A percentile compares a stretch with the other conserved stretches of the same genome.
phyloP scores from a whole-genome alignment of 1,140 invertebrate species.

The Goniozus legneri region DNA sequence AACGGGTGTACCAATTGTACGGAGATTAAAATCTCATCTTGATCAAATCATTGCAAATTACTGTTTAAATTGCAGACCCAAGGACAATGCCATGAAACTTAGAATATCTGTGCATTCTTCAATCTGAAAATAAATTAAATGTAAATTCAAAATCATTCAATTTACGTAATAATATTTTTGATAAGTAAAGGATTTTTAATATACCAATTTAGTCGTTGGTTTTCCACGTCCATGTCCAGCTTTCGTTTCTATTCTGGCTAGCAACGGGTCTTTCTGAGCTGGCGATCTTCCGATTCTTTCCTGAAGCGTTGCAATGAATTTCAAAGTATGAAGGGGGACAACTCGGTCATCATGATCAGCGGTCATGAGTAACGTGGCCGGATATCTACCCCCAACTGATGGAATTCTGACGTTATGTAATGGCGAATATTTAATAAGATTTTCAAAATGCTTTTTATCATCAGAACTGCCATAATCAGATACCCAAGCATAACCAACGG shows the following conservation, averaged over 20 bases:
- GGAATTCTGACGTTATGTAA: conserved; percentile 87
- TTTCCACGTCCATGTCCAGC: conserved; percentile 95
- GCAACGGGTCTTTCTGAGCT: conserved; percentile 80
- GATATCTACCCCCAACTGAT: conserved; percentile 70
- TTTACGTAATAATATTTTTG: conserved; percentile 9
- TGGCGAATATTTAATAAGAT: conserved; percentile 90
- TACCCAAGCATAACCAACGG: conserved; percentile 94
- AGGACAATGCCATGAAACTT: conserved; percentile 77
- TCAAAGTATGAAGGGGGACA: conserved; percentile 92
- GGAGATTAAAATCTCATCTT: no score
- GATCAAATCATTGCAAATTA: no score
- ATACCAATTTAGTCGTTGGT: conserved; percentile 82
- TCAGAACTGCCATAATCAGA: conserved; percentile 94
- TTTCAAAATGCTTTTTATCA: conserved; percentile 82
- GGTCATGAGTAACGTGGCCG: conserved; percentile 84
- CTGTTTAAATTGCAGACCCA: conserved; percentile 65
- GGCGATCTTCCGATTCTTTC: conserved; percentile 62
- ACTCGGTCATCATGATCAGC: conserved; percentile 98
- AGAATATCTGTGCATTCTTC: conserved; percentile 86
- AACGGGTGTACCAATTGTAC: no score
- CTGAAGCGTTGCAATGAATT: conserved; percentile 91
- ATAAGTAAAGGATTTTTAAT: conserved; percentile 10
- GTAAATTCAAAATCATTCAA: conserved; percentile 7
- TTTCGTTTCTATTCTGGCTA: conserved; percentile 90
- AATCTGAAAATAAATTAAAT: conserved; percentile 64